phyloP scores from a whole-genome alignment of 2,888 invertebrate species.

The Ichneumon xanthorius region DNA sequence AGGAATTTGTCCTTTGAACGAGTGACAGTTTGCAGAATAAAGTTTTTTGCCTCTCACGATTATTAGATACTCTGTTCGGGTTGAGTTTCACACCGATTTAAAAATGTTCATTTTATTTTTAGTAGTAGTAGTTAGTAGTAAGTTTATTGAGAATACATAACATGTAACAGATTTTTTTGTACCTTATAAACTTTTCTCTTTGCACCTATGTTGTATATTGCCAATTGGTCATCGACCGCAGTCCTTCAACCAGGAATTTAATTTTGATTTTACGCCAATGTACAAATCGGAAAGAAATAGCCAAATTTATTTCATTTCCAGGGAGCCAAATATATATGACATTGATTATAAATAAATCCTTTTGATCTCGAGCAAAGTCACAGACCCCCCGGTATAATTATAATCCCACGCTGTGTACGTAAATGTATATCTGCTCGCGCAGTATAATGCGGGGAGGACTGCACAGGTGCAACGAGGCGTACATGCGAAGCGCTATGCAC shows the following conservation, averaged over 20 bases:
- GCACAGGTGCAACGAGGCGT: constrained; percentile 67
- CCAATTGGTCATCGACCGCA: no score
- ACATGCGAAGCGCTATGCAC: constrained; percentile 55
- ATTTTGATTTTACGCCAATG: no score
- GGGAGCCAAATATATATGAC: neutral
- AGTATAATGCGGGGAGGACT: constrained; percentile 34
- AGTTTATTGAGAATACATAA: no score
- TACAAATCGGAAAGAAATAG: neutral
- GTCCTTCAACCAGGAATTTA: no score
- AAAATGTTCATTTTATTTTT: no score
- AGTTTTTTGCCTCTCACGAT: neutral
- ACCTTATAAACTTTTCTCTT: no score
- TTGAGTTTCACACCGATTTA: no score
- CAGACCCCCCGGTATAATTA: constrained; percentile 41
- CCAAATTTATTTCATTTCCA: neutral
- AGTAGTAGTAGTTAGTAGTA: no score
- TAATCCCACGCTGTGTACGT: constrained; percentile 18
- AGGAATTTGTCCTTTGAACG: neutral
- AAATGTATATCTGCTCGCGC: constrained; percentile 15
- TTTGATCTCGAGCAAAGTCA: constrained; percentile 46
- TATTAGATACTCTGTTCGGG: neutral
- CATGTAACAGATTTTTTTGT: no score
- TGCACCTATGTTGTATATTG: no score
- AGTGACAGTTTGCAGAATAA: neutral
- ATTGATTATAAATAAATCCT: constrained; percentile 41